A percentile compares a stretch with the other conserved stretches of the same genome.
phyloP scores from a whole-genome alignment of 2,797 vertebrate genomes.

The Phrynocephalus vlangalii region DNA sequence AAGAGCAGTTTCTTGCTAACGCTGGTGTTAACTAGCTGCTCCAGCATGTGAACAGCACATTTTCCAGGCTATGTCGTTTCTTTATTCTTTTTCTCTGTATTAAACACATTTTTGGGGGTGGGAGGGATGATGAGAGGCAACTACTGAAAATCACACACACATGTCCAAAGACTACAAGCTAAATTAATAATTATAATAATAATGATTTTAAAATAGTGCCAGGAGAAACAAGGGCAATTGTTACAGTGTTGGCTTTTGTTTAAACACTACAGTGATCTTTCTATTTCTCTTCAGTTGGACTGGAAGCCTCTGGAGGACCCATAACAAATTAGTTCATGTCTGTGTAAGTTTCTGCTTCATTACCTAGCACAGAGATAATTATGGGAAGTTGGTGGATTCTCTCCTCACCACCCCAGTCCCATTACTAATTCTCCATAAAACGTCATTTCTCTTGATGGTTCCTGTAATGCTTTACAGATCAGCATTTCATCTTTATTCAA shows the following conservation, averaged over 20 bases:
- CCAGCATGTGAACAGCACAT: slow-evolving; percentile 50
- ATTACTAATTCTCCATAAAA: slow-evolving; percentile 53
- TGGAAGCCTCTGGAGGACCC: slow-evolving; percentile 67
- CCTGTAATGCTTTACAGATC: slow-evolving; percentile 53
- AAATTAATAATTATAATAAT: slow-evolving; percentile 51
- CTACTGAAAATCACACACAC: slow-evolving; percentile 25
- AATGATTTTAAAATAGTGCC: slow-evolving; percentile 33
- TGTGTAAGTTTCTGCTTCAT: slow-evolving; percentile 74
- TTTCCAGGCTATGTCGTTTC: slow-evolving; percentile 11
- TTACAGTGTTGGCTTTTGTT: slow-evolving; percentile 26
- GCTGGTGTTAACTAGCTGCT: slow-evolving; percentile 54
- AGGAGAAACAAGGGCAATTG: slow-evolving; percentile 32
- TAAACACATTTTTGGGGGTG: neutral
- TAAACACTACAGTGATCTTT: slow-evolving; percentile 34
- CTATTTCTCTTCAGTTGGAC: slow-evolving; percentile 60
- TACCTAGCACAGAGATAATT: slow-evolving; percentile 67
- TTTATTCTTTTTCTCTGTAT: slow-evolving; percentile 24
- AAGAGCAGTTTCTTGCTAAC: slow-evolving; percentile 34
- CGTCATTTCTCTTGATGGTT: slow-evolving; percentile 49
- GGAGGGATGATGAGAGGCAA: slow-evolving; percentile 20
- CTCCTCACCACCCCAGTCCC: slow-evolving; percentile 31
- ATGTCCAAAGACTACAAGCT: slow-evolving; percentile 41
- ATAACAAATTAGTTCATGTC: slow-evolving; percentile 70
- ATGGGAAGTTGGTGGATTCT: slow-evolving; percentile 55
- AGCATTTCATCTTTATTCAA: slow-evolving; percentile 55